Evolutionary conservation across 2,888 invertebrate species (phyloP), one percentile per base, ranked within the genome.

Genomic region (Erynnis tages): DNA sequence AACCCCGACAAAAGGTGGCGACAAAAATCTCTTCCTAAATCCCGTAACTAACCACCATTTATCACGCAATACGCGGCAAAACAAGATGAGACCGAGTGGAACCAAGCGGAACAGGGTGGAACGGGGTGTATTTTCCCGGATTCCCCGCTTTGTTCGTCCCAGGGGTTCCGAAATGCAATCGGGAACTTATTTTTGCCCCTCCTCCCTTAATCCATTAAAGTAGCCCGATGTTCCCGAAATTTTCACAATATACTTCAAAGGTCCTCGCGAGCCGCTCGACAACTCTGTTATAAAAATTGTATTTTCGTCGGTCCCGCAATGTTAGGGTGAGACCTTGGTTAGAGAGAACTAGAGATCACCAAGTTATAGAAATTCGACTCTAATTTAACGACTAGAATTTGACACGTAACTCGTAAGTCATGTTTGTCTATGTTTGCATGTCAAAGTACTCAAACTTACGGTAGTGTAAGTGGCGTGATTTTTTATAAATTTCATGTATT

Each of bases 121-220:
- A n/a, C n/a, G n/a, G n/a, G n/a, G n/a, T n/a, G n/a, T n/a, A n/a
- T 8, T 34, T 16, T 34, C 13, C 16, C 34, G 16, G 10, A 27
- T 40, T 11, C 11, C 25, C 10, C 19, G 14, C 17, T 29, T 16
- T 29, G 25, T 27, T 7, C 21, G 2, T 5, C n/a, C 7, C 41
- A 7, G 23, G 14, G 14, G 7, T 14, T 14, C 4, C 8, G 2
- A 29, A 41, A 41, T 41, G 41, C 41, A 41, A 41, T 41, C 10
- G 4, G 19, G 8, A 43, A 30, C 29, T 17, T 41, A 41, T 41
- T 41, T 29, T 41, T 29, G 14, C 14, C 17, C 3, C 2, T 29
- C 17, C 27, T 41, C 17, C 29, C 29, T 29, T 19, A 35, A 41
- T 29, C 41, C 23, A 41, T 43, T 43, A 43, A 43, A 29, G 29